Percentiles rank a stretch among this genome's conserved stretches.
Conservation (phyloP, 2,113 vertebrate species). For the Tautogolabrus adspersus region DNA sequence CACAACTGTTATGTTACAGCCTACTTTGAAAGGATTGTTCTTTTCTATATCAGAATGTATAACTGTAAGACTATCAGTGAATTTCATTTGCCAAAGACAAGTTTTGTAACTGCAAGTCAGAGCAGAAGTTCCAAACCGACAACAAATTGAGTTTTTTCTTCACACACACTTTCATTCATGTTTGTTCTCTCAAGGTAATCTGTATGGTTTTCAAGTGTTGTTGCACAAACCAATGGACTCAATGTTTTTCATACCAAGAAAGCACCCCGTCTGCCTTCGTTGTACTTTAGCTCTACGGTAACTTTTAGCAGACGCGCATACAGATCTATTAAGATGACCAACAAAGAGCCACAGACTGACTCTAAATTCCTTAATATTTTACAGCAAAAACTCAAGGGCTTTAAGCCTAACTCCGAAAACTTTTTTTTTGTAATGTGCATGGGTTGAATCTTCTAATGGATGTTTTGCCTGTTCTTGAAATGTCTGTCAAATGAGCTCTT, state of each 20-base stretch:
- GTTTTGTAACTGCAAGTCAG: slow-evolving; percentile 34
- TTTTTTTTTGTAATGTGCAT: slow-evolving; percentile 50
- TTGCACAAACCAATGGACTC: slow-evolving; percentile 10
- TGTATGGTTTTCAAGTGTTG: slow-evolving; percentile 2
- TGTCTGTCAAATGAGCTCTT: slow-evolving; percentile 41
- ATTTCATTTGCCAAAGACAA: slow-evolving; percentile 71
- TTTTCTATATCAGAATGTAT: slow-evolving; percentile 55
- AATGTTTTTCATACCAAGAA: slow-evolving; percentile 38
- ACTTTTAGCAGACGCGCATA: neutral
- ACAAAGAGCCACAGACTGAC: slow-evolving; percentile 22
- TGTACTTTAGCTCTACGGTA: slow-evolving; percentile 34
- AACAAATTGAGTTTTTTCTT: neutral
- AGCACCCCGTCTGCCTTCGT: slow-evolving; percentile 64
- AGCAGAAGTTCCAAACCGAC: slow-evolving; percentile 24
- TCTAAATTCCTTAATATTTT: slow-evolving; percentile 7
- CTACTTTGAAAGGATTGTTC: slow-evolving; percentile 37
- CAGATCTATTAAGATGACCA: slow-evolving; percentile 28
- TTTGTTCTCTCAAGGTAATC: slow-evolving; percentile 17
- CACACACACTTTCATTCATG: slow-evolving; percentile 13
- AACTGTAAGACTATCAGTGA: slow-evolving; percentile 58
- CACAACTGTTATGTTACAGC: slow-evolving; percentile 58
- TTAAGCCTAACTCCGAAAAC: slow-evolving; percentile 12
- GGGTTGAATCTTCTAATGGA: slow-evolving; percentile 56
- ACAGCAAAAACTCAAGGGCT: slow-evolving; percentile 14
- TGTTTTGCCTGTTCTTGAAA: slow-evolving; percentile 61